Evolutionary conservation across 1,140 invertebrate genomes (phyloP).

Genomic region (Episyrphus balteatus): DNA sequence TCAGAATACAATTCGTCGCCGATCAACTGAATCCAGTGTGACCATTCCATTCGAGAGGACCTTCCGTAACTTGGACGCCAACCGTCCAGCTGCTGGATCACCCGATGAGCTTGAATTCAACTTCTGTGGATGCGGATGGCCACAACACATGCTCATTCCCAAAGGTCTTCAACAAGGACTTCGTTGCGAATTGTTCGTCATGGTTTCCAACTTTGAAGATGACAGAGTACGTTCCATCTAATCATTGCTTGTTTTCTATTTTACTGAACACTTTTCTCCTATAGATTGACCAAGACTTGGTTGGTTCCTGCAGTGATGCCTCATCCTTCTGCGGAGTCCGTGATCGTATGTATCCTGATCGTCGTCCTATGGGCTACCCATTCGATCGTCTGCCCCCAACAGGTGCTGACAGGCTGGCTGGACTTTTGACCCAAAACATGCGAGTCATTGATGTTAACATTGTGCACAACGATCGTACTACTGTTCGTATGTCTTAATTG

Average conservation of each 20-base stretch:
- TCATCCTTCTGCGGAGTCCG: constrained; percentile 62
- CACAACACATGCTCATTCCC: constrained; percentile 70
- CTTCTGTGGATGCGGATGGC: constrained; percentile 82
- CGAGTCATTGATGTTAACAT: constrained; percentile 43
- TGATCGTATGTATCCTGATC: constrained; percentile 60
- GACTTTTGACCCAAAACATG: constrained; percentile 63
- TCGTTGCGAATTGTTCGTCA: constrained; percentile 61
- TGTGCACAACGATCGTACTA: constrained; percentile 36
- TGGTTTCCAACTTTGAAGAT: constrained; percentile 63
- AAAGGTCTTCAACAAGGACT: constrained; percentile 59
- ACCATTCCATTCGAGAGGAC: constrained; percentile 62
- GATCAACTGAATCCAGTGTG: constrained; percentile 53
- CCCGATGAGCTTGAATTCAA: constrained; percentile 49
- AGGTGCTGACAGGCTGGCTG: constrained; percentile 41
- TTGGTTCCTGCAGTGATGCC: constrained; percentile 52
- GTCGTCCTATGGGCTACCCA: constrained; percentile 62
- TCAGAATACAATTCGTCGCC: constrained; percentile 48
- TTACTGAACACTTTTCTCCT: neutral
- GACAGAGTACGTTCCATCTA: constrained; percentile 46
- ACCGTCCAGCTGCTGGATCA: constrained; percentile 42
- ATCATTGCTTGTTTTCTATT: no score
- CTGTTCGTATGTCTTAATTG: no score
- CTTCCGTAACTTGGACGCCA: constrained; percentile 49
- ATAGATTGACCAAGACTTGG: constrained; percentile 46
- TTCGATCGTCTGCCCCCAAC: constrained; percentile 52